A percentile compares a stretch with the other conserved stretches of the same genome.
phyloP scores from a whole-genome alignment of 23 tunicate genomes.

The Clavelina lepadiformis region DNA sequence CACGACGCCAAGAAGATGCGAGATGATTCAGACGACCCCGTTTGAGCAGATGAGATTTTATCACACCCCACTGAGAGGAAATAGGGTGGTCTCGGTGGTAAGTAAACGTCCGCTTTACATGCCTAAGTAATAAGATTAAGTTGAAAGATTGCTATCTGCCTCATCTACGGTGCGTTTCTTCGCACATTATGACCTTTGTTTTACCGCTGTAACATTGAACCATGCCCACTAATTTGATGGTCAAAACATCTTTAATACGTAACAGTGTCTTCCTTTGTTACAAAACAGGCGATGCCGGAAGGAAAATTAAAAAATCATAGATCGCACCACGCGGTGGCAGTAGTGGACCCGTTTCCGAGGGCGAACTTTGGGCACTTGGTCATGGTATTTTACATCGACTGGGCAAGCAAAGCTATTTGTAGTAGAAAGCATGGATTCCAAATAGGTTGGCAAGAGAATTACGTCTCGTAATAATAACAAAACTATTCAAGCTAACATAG shows the following conservation, averaged over 20 bases:
- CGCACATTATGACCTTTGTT: no score
- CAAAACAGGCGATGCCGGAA: conserved; percentile 19
- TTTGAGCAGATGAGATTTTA: conserved; percentile 30
- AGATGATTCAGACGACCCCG: conserved; percentile 11
- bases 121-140: background rate
- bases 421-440: conserved; percentile 5
- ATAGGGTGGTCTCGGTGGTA: conserved; percentile 40
- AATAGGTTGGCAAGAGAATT: no score
- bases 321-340: conserved; percentile 55
- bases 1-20: conserved; percentile 28
- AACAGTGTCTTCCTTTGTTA: background rate
- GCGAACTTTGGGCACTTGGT: conserved; percentile 69
- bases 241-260: background rate
- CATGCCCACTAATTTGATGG: no score
- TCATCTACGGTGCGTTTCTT: background rate
- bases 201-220: no score
- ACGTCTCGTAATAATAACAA: no score
- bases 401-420: conserved; percentile 23
- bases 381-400: conserved; percentile 52
- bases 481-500: no score
- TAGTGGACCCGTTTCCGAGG: conserved; percentile 65
- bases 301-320: conserved; percentile 28
- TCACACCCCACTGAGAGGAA: conserved; percentile 20
- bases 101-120: background rate
- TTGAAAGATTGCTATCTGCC: background rate